Base-by-base conservation (phyloP, 2,888 invertebrate species). In the Carabus problematicus region DNA sequence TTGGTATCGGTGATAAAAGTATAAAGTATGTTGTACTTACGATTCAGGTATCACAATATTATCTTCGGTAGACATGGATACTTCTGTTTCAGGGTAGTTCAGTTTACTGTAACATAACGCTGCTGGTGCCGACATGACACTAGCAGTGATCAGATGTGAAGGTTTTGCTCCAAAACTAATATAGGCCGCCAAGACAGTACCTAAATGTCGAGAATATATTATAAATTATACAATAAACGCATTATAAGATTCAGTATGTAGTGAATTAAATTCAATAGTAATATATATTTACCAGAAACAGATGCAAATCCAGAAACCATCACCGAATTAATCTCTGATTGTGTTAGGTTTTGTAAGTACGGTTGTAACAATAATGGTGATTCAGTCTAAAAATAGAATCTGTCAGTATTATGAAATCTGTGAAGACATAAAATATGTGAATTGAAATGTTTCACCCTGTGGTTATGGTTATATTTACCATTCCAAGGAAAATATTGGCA, bases 51-150 rank as follows among this genome's bases (percentile, higher is more conserved):
- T 82, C 73, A 88, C 83, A 63, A 98, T 90, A 71, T 91, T 92
- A 45, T 93, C 88, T 0, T 90, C 88, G 0, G 89, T 89, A 0
- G 94, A 92, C 72, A 88, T 84, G 0, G 94, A 91, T 69, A 89
- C 85, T 76, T 94, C 91, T 0, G 92, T 94, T 84, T 98, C 98
- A 0, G 98, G 98, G 84, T 93, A 91, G 75, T 97, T 86, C 0
- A 99, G 84, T 80, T 98, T 98, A 9, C 96, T 88, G 77, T 89
- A 92, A 75, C 94, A 95, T 39, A 98, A 82, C 0, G 97, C 92
- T 0, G 96, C 95, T 0, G 98, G 98, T 0, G 98, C 97, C 0
- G 97, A 94, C 97, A 98, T 97, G 0, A 98, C 91, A 71, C 94
- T 94, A 0, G 98, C 94, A 0, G 97, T 94, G 72, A 98, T 89